Percentiles rank a stretch among this genome's conserved stretches.
These are phyloP conservation scores for Oryctolagus cuniculus DNA, from an alignment of 2,113 vertebrate genomes.

Conservation along the genomic window DNA sequence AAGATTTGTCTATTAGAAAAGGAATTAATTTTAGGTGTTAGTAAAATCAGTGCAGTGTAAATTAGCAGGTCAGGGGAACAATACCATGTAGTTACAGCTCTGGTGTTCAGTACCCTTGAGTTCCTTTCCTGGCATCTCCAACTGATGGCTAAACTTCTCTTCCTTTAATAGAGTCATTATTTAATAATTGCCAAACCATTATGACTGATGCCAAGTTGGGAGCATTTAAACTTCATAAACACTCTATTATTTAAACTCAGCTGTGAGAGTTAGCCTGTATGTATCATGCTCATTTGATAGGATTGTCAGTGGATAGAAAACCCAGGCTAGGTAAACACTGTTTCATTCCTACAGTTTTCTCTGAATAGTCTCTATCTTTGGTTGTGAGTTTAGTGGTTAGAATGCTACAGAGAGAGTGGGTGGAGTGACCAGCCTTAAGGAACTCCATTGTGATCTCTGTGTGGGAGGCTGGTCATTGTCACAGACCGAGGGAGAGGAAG, in stretches of 20 bases:
- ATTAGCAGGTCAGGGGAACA: not conserved
- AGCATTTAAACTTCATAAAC: not conserved
- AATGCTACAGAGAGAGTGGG: not conserved
- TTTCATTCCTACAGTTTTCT: not conserved
- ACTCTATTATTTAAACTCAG: not conserved
- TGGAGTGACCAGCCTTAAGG: not conserved
- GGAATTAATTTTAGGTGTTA: not conserved
- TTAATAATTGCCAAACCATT: not conserved
- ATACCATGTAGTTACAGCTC: not conserved
- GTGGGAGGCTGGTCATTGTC: not conserved
- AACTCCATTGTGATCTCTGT: not conserved
- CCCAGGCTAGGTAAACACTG: conserved; percentile 20
- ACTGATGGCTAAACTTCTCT: not conserved
- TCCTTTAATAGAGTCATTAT: conserved; percentile 18
- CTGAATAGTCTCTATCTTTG: conserved; percentile 34
- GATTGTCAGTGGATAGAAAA: not conserved
- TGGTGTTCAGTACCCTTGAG: not conserved
- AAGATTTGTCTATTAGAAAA: not conserved
- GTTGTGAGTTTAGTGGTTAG: not conserved
- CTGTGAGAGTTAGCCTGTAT: not conserved
- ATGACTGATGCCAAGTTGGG: not conserved
- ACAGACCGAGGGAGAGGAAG: not conserved
- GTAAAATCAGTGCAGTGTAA: not conserved
- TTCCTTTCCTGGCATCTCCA: not conserved
- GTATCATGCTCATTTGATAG: not conserved